phyloP scores from a whole-genome alignment of 2,797 vertebrate genomes.

The Muscicapa striata region DNA sequence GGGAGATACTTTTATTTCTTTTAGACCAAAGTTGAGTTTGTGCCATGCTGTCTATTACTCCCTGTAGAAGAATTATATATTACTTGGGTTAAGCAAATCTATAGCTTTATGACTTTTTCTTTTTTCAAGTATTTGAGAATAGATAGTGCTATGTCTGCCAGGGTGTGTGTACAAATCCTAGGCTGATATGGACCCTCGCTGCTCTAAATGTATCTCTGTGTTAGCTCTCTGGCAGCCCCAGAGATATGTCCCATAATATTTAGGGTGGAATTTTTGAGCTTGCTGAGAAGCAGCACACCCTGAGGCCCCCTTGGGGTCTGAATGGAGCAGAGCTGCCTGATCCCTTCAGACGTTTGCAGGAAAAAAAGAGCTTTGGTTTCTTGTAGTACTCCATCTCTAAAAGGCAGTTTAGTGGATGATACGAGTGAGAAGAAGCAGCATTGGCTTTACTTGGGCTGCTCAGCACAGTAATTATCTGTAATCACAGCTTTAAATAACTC shows the following conservation, averaged over 20 bases:
- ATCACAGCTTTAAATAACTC: slow-evolving; percentile 11
- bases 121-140: background rate
- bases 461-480: background rate
- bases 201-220: background rate
- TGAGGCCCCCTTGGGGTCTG: background rate
- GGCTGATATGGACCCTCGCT: background rate
- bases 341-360: background rate
- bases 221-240: background rate
- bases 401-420: background rate
- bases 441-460: background rate
- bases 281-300: background rate
- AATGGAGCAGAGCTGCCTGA: background rate
- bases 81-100: background rate
- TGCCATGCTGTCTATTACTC: background rate
- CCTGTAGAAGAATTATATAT: background rate
- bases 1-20: background rate
- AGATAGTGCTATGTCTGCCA: background rate
- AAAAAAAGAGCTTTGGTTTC: background rate
- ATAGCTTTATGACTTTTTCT: background rate
- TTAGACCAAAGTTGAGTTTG: background rate
- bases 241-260: background rate
- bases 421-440: background rate
- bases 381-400: background rate
- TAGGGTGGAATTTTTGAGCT: background rate
- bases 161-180: background rate